Evolutionary conservation across 1,140 invertebrate genomes (phyloP), one percentile per base, ranked within the genome.

Genomic region (Maconellicoccus hirsutus): DNA sequence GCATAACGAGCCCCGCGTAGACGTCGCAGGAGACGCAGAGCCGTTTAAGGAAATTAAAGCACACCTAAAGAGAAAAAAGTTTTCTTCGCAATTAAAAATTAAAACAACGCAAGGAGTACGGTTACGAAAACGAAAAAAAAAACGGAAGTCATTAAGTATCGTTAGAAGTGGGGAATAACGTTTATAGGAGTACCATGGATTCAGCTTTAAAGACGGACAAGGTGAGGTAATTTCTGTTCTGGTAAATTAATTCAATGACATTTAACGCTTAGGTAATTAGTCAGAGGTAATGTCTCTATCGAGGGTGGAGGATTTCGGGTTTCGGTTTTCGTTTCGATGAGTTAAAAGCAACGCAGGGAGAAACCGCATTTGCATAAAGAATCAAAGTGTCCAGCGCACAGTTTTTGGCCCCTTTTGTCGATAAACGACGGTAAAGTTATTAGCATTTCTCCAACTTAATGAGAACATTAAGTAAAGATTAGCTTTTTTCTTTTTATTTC

Each of bases 61-160:
- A 66, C 61, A 66, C 61, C 61, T 66, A 23, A 66, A 66, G 25
- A 66, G 61, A 66, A 66, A 66, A 66, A 66, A 66, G 25, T 26
- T 66, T 66, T 66, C 61, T 66, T 66, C 61, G 61, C 61, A 66
- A 66, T 66, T 66, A 66, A 66, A 66, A 66, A 66, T 66, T 66
- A 66, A 23, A 26, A 16, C 22, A 23, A 16, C 8, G 21, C 21
- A 23, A 66, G 52, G 52, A 59, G 52, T 16, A 16, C 10, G 19
- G 61, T 23, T 66, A 14, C 14, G 19, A 25, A 66, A 66, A 26
- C 21, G 25, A 16, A 66, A 66, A 66, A n/a, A 61, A 25, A 25
- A 66, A 22, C 61, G 61, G 61, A 66, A 66, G 61, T 66, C 61
- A 66, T 66, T 66, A 66, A 66, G 52, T 59, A 59, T 59, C 52